Evolutionary conservation across 1,140 invertebrate genomes (phyloP), one percentile per base, ranked within the genome.

Genomic region (Penaeus japonicus): DNA sequence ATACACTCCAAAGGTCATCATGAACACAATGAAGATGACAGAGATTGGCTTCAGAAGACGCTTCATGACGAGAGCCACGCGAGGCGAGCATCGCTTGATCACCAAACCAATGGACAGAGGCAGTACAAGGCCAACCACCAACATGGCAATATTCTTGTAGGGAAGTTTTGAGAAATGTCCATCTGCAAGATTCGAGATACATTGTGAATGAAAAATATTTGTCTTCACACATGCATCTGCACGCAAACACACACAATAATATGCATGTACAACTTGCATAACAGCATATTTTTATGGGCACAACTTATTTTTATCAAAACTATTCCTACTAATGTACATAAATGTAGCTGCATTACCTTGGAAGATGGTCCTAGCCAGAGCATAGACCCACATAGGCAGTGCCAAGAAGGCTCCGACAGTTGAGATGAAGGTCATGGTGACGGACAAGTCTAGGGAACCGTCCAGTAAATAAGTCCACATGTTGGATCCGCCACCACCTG

Each of bases 401-500:
- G 90, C 93, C 95, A 96, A 95, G 85, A 91, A 91, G 32, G 91
- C 90, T 22, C 84, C 84, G 24, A 91, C 70, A 18, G 91, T 90
- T 24, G 90, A 91, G 27, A 91, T 55, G 80, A 91, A 89, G n/a
- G 91, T 91, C 91, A 99, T 98, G 4, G 97, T 96, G 79, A 99
- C 95, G 0, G 97, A 98, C 3, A 99, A 94, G 93, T 97, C 95
- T 32, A 98, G 93, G 93, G 98, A 98, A 12, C 97, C 98, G 59
- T 95, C 96, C 0, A 99, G 92, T 32, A 98, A 94, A 85, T 97
- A 95, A 0, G 97, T 97, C 97, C 98, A 99, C 90, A 98, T 97
- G 92, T 99, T 99, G 24, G 97, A 98, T 18, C 97, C 97, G 1
- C 97, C 97, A 1, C 98, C 98, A 55, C 96, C 97, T n/a, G 98